phyloP scores from a whole-genome alignment of 2,888 invertebrate genomes.

The Chaitophorus viminalis region DNA sequence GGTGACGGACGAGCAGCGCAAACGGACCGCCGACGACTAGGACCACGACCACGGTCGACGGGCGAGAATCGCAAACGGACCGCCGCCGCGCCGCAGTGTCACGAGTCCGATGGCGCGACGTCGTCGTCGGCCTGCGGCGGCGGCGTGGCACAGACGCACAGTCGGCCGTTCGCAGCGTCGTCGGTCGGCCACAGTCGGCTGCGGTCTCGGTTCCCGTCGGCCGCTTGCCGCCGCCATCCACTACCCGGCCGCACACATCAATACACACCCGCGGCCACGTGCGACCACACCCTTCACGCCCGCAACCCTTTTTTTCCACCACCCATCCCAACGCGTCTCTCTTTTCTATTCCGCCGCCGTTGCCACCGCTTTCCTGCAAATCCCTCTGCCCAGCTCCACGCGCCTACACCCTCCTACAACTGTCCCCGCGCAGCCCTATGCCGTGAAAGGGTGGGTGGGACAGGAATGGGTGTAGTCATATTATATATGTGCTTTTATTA shows the following conservation, averaged over 20 bases:
- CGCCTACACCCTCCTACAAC: too few species aligned
- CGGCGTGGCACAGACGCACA: too few species aligned
- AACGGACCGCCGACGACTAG: neutral
- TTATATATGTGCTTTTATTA: constrained; percentile 24
- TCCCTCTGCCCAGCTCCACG: too few species aligned
- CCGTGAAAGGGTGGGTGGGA: neutral
- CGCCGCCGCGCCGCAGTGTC: neutral
- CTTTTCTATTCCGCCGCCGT: neutral
- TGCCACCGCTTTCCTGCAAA: too few species aligned
- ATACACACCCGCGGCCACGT: constrained; percentile 60
- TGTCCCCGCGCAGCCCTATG: neutral
- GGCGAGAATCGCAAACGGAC: neutral
- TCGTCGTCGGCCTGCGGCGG: too few species aligned
- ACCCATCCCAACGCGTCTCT: neutral
- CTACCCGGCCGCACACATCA: constrained; percentile 48
- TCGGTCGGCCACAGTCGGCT: constrained; percentile 26
- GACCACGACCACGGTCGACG: neutral
- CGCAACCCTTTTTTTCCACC: constrained; percentile 55
- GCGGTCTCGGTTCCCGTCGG: constrained; percentile 17
- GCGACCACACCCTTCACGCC: constrained; percentile 61
- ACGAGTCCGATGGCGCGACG: constrained; percentile 11
- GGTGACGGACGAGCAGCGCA: neutral
- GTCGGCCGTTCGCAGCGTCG: neutral
- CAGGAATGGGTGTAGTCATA: neutral
- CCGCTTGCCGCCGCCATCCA: constrained; percentile 17